Conservation (phyloP, 2,888 invertebrate species). For the Drosophila emarginata region DNA sequence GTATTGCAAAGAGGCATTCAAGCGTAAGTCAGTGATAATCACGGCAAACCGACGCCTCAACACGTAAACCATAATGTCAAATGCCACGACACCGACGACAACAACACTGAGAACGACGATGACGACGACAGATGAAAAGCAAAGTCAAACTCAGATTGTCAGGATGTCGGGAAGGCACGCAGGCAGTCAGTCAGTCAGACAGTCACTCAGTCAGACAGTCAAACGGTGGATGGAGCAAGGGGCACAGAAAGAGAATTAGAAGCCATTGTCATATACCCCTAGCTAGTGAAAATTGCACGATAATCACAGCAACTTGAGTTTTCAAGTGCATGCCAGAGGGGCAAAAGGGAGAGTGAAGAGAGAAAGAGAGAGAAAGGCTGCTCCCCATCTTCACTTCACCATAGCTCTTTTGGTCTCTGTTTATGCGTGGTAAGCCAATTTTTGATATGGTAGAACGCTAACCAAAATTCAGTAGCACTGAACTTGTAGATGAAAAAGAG, state of each 20-base stretch:
- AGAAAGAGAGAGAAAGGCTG: slow-evolving; percentile 2
- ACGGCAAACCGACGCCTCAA: slow-evolving; percentile 72
- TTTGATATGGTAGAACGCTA: slow-evolving; percentile 59
- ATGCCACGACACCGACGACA: slow-evolving; percentile 61
- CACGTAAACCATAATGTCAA: slow-evolving; percentile 68
- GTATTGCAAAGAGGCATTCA: slow-evolving; percentile 64
- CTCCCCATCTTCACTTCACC: neutral
- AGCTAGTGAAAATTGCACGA: slow-evolving; percentile 69
- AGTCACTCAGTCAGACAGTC: too few species aligned
- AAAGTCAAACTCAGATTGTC: slow-evolving; percentile 19
- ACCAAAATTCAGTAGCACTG: slow-evolving; percentile 49
- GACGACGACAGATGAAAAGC: neutral
- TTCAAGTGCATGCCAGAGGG: slow-evolving; percentile 59
- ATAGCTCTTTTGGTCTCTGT: slow-evolving; percentile 37
- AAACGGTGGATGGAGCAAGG: slow-evolving; percentile 11
- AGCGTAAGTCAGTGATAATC: slow-evolving; percentile 75
- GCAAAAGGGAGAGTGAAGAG: slow-evolving; percentile 10
- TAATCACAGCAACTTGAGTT: slow-evolving; percentile 76
- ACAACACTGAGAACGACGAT: slow-evolving; percentile 6
- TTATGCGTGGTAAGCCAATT: slow-evolving; percentile 78
- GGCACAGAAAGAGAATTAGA: slow-evolving; percentile 6
- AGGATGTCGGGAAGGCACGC: neutral
- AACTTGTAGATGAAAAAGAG: neutral
- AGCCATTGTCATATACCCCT: slow-evolving; percentile 58
- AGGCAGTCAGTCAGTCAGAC: neutral